Evolutionary conservation across 1,140 invertebrate genomes (phyloP), one percentile per base, ranked within the genome.

Genomic region (Dinoponera quadriceps): DNA sequence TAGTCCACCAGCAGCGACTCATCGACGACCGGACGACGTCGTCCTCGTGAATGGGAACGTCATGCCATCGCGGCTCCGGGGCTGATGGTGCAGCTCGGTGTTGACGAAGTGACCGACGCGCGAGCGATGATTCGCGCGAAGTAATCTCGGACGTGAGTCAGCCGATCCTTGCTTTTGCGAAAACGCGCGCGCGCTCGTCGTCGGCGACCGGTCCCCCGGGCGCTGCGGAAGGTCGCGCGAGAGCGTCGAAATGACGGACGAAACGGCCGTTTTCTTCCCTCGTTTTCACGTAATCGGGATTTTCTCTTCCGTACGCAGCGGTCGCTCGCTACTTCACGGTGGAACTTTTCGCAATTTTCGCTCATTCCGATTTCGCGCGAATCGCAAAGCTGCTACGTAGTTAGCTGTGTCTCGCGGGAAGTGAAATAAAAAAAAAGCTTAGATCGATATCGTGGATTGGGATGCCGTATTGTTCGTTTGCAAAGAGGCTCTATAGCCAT

Each of bases 91-190:
- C n/a, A n/a, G 3, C 13, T 13, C 49, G 20, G 49, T 55, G 51
- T 54, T 54, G 55, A 27, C 73, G 73, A 74, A 84, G 74, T 88
- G 86, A 87, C 9, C 49, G 49, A 20, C 49, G 16, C 25, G 49
- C 33, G 51, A 71, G 57, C 13, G 57, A 85, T 87, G 85, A 88
- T 85, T 78, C 84, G 44, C 16, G 2, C 38, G 38, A 88, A 75
- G 82, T 88, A 86, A 83, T 75, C 69, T 57, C 18, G 16, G 20
- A 38, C 63, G 38, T 75, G 63, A 51, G 55, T 77, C 49, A 66
- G 48, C 16, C 27, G 13, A 55, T 49, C 13, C 2, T n/a, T 60
- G 25, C 59, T 59, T 25, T 20, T 59, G 7, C 22, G 25, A 33
- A 16, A 18, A 74, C 9, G 9, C 5, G 29, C 9, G 9, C 5